Percentiles rank a stretch among this genome's conserved stretches.
phyloP scores from a whole-genome alignment of 2,888 invertebrate genomes.

The Pammene fasciana region DNA sequence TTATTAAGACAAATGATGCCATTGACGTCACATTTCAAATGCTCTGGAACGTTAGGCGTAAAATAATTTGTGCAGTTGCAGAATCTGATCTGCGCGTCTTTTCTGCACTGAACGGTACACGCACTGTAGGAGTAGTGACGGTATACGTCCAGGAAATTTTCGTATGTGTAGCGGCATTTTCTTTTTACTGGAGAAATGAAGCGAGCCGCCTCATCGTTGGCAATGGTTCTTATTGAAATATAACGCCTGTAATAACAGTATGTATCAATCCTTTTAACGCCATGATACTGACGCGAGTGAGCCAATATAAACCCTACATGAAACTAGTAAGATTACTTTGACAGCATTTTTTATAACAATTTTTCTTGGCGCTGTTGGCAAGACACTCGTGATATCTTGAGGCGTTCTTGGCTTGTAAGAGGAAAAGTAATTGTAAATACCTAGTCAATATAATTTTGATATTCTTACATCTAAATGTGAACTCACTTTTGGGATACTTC shows the following conservation, averaged over 20 bases:
- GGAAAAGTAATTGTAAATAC: too few relatives aligned
- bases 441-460: neutral
- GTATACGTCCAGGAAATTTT: conserved; percentile 83
- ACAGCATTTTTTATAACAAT: too few relatives aligned
- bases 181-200: conserved; percentile 85
- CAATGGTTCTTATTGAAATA: conserved; percentile 85
- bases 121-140: conserved; percentile 87
- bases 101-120: conserved; percentile 89
- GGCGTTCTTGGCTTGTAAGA: neutral
- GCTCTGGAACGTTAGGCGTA: conserved; percentile 85
- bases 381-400: too few relatives aligned
- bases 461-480: conserved; percentile 3
- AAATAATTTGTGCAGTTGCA: conserved; percentile 89
- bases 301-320: too few relatives aligned
- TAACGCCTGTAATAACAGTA: conserved; percentile 68
- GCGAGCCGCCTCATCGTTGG: conserved; percentile 86
- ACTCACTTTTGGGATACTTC: conserved; percentile 81
- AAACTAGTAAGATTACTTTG: too few relatives aligned
- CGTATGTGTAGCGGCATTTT: conserved; percentile 89
- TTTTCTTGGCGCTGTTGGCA: too few relatives aligned
- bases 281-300: too few relatives aligned
- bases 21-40: conserved; percentile 84
- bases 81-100: conserved; percentile 84
- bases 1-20: conserved; percentile 87
- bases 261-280: too few relatives aligned